Evolutionary conservation across 2,113 vertebrate genomes (phyloP).

Genomic region (Dendropsophus ebraccatus): DNA sequence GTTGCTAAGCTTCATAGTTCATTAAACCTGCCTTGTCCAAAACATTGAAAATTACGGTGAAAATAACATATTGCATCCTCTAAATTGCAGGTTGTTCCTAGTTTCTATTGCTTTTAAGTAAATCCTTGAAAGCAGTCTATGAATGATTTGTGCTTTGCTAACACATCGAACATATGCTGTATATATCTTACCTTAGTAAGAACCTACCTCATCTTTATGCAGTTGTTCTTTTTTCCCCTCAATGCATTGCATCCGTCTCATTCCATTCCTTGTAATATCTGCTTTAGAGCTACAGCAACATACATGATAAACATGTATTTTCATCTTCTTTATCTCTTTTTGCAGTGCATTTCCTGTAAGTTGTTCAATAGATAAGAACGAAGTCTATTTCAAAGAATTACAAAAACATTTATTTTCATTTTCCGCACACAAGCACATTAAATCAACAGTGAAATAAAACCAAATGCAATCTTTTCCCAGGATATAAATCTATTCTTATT

Average conservation of each 20-base stretch:
- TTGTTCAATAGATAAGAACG: conserved; percentile 12
- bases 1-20: background rate
- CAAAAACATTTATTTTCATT: conserved; percentile 48
- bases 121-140: background rate
- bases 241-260: background rate
- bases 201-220: background rate
- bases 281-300: background rate
- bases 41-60: background rate
- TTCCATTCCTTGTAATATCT: background rate
- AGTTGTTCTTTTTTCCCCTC: background rate
- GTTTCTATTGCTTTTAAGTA: background rate
- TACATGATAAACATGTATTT: background rate
- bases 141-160: background rate
- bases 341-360: conserved; percentile 20
- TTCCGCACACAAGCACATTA: conserved; percentile 43
- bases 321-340: conserved; percentile 2
- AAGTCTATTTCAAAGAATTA: conserved; percentile 4
- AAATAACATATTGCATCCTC: background rate
- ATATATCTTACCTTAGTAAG: background rate
- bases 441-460: conserved; percentile 46
- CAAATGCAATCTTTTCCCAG: conserved; percentile 36
- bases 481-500: conserved; percentile 41
- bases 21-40: background rate
- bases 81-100: background rate
- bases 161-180: background rate